Percentiles rank a stretch among this genome's conserved stretches.
Evolutionary conservation across 23 tunicate species (phyloP).

Genomic region (Ciona savignyi): DNA sequence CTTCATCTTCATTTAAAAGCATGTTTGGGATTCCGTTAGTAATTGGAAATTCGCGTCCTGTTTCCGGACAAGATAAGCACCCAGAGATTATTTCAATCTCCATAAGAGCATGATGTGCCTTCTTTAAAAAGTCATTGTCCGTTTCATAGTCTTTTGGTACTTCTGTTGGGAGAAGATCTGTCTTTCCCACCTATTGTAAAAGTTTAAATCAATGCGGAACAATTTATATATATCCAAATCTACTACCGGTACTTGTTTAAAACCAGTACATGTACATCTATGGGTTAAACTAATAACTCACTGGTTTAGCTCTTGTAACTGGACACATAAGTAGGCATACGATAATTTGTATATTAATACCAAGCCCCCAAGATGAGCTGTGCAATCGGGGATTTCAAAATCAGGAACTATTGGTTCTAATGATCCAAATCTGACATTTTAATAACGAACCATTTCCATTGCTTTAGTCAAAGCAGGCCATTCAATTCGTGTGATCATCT

Average conservation of each 20-base stretch:
- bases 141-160: slow-evolving; percentile 50
- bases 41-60: slow-evolving; percentile 83
- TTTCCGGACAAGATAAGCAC: slow-evolving; percentile 73
- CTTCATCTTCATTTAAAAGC: slow-evolving; percentile 97
- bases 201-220: no score
- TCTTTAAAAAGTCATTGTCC: slow-evolving; percentile 80
- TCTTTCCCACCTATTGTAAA: slow-evolving; percentile 68
- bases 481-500: slow-evolving; percentile 87
- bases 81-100: slow-evolving; percentile 88
- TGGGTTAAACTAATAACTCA: no score
- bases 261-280: no score
- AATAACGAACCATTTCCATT: slow-evolving; percentile 88
- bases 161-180: slow-evolving; percentile 53
- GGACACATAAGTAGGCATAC: no score
- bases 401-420: not conserved
- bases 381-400: not conserved
- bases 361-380: no score
- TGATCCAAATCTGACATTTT: not conserved
- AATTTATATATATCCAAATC: no score
- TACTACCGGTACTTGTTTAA: no score
- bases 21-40: slow-evolving; percentile 95
- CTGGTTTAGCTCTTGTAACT: no score
- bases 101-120: slow-evolving; percentile 92
- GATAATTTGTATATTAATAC: no score
- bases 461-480: slow-evolving; percentile 79